phyloP scores from a whole-genome alignment of 1,140 invertebrate species.

The Sminthurides bifidus region DNA sequence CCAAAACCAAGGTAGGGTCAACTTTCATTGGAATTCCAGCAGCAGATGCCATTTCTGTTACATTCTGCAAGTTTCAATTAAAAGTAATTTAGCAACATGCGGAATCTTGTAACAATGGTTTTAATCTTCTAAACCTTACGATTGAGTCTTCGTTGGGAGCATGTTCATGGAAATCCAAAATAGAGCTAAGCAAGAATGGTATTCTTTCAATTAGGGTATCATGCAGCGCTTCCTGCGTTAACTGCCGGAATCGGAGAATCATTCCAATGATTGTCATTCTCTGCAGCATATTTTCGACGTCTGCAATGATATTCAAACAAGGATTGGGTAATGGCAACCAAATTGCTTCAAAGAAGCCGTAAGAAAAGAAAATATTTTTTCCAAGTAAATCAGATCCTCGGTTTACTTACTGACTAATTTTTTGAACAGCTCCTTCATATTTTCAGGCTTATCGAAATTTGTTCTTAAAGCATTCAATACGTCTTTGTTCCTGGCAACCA shows the following conservation, averaged over 20 bases:
- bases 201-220: conserved; percentile 89
- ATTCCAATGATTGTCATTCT: conserved; percentile 97
- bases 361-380: no score
- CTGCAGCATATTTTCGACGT: conserved; percentile 87
- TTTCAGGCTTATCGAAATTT: conserved; percentile 92
- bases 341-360: not conserved
- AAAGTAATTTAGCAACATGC: not conserved
- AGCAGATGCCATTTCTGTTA: conserved; percentile 93
- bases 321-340: not conserved
- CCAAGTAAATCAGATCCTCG: conserved; percentile 1
- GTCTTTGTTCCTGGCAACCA: conserved; percentile 86
- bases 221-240: conserved; percentile 83
- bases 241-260: conserved; percentile 84
- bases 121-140: conserved; percentile 39
- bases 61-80: conserved; percentile 45
- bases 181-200: conserved; percentile 91
- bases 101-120: not conserved
- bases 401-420: conserved; percentile 53
- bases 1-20: conserved; percentile 82
- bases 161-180: conserved; percentile 88
- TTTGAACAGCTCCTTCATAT: conserved; percentile 96
- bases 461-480: conserved; percentile 76
- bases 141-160: conserved; percentile 79
- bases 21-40: conserved; percentile 85
- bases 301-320: conserved; percentile 34